phyloP scores from a whole-genome alignment of 2,113 vertebrate genomes.

The Pithys albifrons region DNA sequence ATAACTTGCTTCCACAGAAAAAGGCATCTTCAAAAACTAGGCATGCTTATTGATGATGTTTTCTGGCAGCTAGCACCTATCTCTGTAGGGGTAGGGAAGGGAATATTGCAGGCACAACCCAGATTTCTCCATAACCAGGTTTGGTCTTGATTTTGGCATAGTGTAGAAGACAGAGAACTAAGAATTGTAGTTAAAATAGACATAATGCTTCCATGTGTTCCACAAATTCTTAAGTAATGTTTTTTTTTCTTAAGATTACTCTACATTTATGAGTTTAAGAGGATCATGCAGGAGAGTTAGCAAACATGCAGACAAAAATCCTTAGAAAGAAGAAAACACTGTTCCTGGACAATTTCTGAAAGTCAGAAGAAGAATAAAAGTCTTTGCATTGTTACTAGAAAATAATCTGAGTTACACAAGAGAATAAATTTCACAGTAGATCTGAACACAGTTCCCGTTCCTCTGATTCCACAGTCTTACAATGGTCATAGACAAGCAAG shows the following conservation, averaged over 20 bases:
- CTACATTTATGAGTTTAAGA: not conserved
- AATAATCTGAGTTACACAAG: not conserved
- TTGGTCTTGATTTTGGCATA: not conserved
- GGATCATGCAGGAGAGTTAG: not conserved
- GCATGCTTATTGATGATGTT: rapidly evolving
- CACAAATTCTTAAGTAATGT: not conserved
- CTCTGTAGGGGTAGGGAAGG: not conserved
- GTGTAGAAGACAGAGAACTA: not conserved
- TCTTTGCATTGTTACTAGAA: not conserved
- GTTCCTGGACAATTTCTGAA: not conserved
- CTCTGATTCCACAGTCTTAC: not conserved
- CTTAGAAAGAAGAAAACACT: not conserved
- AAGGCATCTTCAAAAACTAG: not conserved
- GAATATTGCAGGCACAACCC: not conserved
- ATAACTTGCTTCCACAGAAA: not conserved
- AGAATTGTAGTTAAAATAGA: not conserved
- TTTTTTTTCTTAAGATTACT: not conserved
- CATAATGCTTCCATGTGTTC: not conserved
- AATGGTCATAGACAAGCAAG: not conserved
- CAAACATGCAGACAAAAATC: not conserved
- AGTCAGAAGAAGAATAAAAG: not conserved
- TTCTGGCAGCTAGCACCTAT: not conserved
- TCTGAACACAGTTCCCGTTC: not conserved
- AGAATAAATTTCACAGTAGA: not conserved
- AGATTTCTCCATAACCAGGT: not conserved